Conservation (phyloP, 2,888 invertebrate species). For the Luperina testacea region DNA sequence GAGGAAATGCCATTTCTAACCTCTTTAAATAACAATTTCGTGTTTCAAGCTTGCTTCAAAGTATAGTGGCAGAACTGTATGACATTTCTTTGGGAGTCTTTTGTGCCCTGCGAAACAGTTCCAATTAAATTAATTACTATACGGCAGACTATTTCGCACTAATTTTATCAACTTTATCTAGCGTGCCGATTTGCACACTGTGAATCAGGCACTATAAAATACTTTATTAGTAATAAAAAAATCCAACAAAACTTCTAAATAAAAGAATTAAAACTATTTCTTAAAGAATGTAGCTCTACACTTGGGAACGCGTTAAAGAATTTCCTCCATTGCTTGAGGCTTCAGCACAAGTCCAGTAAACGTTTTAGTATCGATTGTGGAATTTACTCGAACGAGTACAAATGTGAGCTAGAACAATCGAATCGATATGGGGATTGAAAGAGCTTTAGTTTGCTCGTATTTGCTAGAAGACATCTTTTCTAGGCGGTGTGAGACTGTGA, state of each 20-base stretch:
- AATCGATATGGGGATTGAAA: conserved; percentile 41
- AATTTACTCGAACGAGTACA: conserved; percentile 42
- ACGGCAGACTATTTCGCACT: not conserved
- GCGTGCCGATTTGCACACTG: not conserved
- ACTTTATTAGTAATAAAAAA: not conserved
- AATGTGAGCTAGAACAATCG: conserved; percentile 45
- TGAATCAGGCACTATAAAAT: not conserved
- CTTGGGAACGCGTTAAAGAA: conserved; percentile 47
- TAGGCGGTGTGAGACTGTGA: conserved; percentile 2
- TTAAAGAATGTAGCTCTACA: not conserved
- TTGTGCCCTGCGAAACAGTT: not conserved
- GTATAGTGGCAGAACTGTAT: not conserved
- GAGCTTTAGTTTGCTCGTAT: conserved; percentile 43
- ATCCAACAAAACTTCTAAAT: not conserved
- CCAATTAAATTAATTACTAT: too few species aligned
- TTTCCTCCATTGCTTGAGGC: conserved; percentile 35
- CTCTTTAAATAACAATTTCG: not conserved
- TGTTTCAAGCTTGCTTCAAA: not conserved
- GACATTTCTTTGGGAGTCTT: not conserved
- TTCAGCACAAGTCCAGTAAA: conserved; percentile 28
- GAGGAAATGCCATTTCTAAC: not conserved
- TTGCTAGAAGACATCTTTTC: conserved; percentile 5
- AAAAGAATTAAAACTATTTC: conserved; percentile 16
- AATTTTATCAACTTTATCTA: not conserved
- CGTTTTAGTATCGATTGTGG: conserved; percentile 52